Evolutionary conservation across 2,888 invertebrate species (phyloP), one percentile per base, ranked within the genome.

Genomic region (Drosophila subquinaria): DNA sequence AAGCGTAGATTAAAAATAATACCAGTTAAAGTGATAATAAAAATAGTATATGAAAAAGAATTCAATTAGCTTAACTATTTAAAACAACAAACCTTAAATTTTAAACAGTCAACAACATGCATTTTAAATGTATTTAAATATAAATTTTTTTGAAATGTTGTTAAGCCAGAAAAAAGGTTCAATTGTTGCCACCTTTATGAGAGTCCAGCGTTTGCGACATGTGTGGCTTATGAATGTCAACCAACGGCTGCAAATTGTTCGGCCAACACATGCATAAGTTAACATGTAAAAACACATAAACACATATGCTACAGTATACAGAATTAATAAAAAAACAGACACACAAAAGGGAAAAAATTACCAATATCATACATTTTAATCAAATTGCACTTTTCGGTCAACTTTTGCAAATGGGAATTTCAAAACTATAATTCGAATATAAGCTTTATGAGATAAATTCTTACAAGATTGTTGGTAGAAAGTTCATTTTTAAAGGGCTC

Each of bases 181-280:
- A 15, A 23, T 20, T 35, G 15, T 52, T 50, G 40, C 15, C 8
- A 11, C 11, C 36, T 20, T 47, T 15, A 30, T 43, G 43, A 20
- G 33, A 17, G 48, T 11, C 17, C 13, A 11, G 53, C 38, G 20
- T 47, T 43, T 48, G 68, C 55, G 53, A 65, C 65, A 73, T 69
- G 65, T 73, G 73, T 57, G 73, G 73, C 69, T 73, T 73, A 59
- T 62, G 40, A 65, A 65, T 69, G 69, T 73, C 73, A 66, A 20
- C 13, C 47, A 23, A 23, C 45, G 35, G 27, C 15, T 27, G 36
- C 6, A n/a, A 51, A 57, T 51, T 50, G 64, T 51, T 35, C 35
- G 40, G 13, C 35, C 27, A 36, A 53, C 43, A 52, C 40, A 52
- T 45, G 36, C 20, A 62, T 40, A 27, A 45, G 23, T 27, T 43